Conservation (phyloP, 1,140 invertebrate genomes). For the Aphaenogaster ashmeadi region DNA sequence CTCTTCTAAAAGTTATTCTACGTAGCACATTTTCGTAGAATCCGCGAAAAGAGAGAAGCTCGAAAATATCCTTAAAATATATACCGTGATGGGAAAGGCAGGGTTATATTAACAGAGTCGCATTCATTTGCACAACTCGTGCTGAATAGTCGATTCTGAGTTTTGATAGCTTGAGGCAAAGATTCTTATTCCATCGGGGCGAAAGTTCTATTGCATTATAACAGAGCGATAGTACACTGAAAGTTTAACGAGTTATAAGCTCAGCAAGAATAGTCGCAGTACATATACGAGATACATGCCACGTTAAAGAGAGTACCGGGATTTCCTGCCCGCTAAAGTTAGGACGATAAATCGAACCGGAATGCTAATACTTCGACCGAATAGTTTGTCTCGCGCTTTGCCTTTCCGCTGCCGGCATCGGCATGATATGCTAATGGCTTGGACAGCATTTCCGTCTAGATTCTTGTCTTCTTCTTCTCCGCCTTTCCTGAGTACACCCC, state of each 20-base stretch:
- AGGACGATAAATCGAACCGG: constrained; percentile 69
- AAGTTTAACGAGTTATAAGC: constrained; percentile 59
- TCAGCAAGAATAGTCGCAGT: constrained; percentile 20
- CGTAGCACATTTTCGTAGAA: not conserved
- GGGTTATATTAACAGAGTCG: not conserved
- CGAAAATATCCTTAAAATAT: not conserved
- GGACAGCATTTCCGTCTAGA: constrained; percentile 40
- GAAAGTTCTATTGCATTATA: constrained; percentile 13
- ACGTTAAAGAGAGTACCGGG: constrained; percentile 40
- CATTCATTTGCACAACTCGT: not conserved
- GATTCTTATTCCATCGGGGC: constrained; percentile 30
- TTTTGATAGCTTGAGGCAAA: constrained; percentile 5
- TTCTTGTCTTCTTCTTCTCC: constrained; percentile 27
- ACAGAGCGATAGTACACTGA: constrained; percentile 3
- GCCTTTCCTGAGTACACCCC: not conserved
- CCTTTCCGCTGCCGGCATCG: not conserved
- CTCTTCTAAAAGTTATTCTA: not conserved
- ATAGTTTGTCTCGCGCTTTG: constrained; percentile 63
- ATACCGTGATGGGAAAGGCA: not conserved
- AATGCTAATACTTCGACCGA: constrained; percentile 71
- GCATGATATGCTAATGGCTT: constrained; percentile 61
- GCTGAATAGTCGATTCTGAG: constrained; percentile 9
- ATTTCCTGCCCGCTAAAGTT: constrained; percentile 61
- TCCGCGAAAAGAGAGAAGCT: not conserved
- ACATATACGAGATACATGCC: constrained; percentile 21